Conservation (phyloP, 2,113 vertebrate species). For the Lagopus muta region DNA sequence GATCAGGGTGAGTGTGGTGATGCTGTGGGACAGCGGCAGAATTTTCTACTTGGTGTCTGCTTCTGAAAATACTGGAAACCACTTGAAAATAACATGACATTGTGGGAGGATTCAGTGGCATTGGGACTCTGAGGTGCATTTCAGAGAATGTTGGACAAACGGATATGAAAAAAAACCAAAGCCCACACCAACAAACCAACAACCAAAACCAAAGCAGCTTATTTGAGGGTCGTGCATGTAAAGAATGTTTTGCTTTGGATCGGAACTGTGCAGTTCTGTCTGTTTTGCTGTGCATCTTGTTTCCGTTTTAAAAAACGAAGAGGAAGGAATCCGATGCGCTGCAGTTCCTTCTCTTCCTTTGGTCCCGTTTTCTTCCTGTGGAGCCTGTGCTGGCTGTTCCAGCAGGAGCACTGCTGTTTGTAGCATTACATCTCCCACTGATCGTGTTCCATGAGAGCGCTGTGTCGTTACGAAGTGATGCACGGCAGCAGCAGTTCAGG, state of each 20-base stretch:
- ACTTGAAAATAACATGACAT: neutral
- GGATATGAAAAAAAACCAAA: neutral
- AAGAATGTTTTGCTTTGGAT: neutral
- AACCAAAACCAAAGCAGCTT: neutral
- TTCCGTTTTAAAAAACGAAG: neutral
- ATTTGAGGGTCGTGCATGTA: neutral
- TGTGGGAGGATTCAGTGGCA: neutral
- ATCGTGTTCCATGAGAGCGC: neutral
- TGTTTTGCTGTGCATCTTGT: neutral
- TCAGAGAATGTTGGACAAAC: neutral
- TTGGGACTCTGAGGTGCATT: neutral
- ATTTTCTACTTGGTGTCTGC: neutral
- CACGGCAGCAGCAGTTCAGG: neutral
- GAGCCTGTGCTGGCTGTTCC: neutral
- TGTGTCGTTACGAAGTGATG: neutral
- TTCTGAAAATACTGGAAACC: neutral
- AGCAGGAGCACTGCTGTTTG: neutral
- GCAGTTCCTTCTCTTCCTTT: neutral
- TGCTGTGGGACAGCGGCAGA: neutral
- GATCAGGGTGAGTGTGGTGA: slow-evolving; percentile 88
- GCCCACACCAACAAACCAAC: too few relatives aligned
- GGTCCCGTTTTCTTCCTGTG: neutral
- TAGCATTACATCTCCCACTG: neutral
- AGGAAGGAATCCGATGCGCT: neutral
- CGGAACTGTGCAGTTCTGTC: neutral